Base-by-base conservation (phyloP, 2,797 vertebrate genomes). In the Rhyacichthys aspro region DNA sequence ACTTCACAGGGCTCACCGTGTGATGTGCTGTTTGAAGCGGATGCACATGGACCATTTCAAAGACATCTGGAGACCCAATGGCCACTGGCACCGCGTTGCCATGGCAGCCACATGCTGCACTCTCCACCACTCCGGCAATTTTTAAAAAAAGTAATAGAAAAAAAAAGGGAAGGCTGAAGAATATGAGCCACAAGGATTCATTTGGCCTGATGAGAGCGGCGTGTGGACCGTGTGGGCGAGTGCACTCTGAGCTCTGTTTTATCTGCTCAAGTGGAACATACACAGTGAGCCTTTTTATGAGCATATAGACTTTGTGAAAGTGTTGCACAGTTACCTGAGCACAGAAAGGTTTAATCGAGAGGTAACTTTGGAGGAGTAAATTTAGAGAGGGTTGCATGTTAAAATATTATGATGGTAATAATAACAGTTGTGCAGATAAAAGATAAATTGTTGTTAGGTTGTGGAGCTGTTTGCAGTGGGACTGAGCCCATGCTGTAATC, bases 11-110 rank as follows among this genome's bases (percentile, higher is more conserved):
- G 63, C 67, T 74, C 57, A 1, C 61, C 15, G 54, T 74, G 80
- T 85, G 84, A 87, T 85, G 81, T 79, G 48, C 67, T 52, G 85
- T 89, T 90, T 89, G 86, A 88, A 89, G 84, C 83, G 9, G 53
- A 79, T 59, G 78, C 68, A 76, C 76, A 78, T 16, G 1, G 64
- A 86, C 82, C 61, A 58, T 88, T 89, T 89, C 83, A 89, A 90
- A 89, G 85, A 89, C 85, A 79, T 86, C 79, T 83, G 83, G 75
- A 87, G 67, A 79, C 69, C 78, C 14, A 75, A 78, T 74, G 78
- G 81, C 77, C 72, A 57, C 59, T 76, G 73, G 79, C 78, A 54
- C 66, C 39, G 55, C 5, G 87, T 90, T 90, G 59, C 85, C 81
- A 89, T 90, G 86, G 88, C 60, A 88, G 70, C 88, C 57, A 45